These are phyloP conservation scores for Trichogramma pretiosum DNA, from an alignment of 1,140 invertebrate genomes.

Conservation along the genomic window DNA sequence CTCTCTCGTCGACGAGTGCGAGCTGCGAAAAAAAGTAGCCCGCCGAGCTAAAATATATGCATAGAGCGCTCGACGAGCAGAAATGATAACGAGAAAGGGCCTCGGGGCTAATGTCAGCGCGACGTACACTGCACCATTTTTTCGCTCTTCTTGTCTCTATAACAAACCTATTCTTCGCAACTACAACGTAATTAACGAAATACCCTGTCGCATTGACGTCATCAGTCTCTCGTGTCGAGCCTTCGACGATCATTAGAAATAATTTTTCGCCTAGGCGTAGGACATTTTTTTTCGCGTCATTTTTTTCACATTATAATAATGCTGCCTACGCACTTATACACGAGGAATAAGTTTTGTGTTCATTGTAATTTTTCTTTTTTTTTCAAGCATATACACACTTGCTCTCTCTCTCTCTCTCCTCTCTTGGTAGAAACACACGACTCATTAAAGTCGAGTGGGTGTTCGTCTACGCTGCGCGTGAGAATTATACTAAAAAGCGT, in stretches of 20 bases:
- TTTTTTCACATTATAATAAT: no score
- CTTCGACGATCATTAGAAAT: no score
- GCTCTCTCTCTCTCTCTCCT: no score
- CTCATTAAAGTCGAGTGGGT: slow-evolving; percentile 15
- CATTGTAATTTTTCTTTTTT: not conserved
- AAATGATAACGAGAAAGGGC: not conserved
- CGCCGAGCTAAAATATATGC: not conserved
- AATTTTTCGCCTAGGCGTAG: no score
- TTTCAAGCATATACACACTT: not conserved
- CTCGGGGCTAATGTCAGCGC: not conserved
- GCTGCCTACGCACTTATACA: no score
- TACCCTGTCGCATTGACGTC: not conserved
- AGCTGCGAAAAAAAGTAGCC: no score
- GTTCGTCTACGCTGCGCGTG: slow-evolving; percentile 1
- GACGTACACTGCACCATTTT: not conserved
- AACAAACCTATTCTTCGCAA: no score
- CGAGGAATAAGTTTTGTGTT: no score
- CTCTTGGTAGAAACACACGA: not conserved
- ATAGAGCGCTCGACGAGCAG: not conserved
- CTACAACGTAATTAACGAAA: not conserved
- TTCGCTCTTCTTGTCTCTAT: not conserved
- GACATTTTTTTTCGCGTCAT: no score
- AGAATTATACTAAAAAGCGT: slow-evolving; percentile 1
- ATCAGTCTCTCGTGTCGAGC: no score
- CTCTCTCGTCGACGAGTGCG: no score